A percentile compares a stretch with the other conserved stretches of the same genome.
These are phyloP conservation scores for Adineta ricciae DNA, from an alignment of 2,888 invertebrate genomes.

Conservation along the genomic window DNA sequence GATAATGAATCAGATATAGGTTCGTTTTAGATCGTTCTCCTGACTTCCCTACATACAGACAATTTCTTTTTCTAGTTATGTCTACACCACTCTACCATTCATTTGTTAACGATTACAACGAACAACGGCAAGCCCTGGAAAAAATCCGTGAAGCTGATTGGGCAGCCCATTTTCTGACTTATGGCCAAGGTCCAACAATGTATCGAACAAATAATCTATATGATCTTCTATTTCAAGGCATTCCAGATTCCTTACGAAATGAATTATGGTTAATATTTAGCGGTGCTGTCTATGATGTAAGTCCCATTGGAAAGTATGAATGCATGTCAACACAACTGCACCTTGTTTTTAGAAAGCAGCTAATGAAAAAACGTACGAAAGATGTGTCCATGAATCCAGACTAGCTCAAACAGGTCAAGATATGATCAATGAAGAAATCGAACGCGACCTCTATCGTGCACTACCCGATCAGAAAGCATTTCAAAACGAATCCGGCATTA, in stretches of 20 bases:
- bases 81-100: constrained; percentile 41
- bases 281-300: constrained; percentile 56
- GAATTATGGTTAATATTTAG: constrained; percentile 93
- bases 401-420: constrained; percentile 55
- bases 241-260: constrained; percentile 75
- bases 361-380: constrained; percentile 73
- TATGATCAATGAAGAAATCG: constrained; percentile 86
- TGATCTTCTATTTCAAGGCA: constrained; percentile 76
- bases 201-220: constrained; percentile 59
- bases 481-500: constrained; percentile 70
- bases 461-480: constrained; percentile 95
- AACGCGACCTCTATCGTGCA: constrained; percentile 85
- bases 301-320: not conserved
- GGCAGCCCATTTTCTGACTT: constrained; percentile 68
- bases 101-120: constrained; percentile 37
- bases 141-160: constrained; percentile 60
- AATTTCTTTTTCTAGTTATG: constrained; percentile 43
- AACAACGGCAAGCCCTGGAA: constrained; percentile 47
- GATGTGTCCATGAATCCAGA: constrained; percentile 65
- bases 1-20: constrained; percentile 27
- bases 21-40: not conserved
- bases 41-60: not conserved
- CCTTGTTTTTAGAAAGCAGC: constrained; percentile 40
- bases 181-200: constrained; percentile 65
- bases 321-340: not conserved